phyloP scores from a whole-genome alignment of 2,113 vertebrate genomes.

The Spheniscus mendiculus region DNA sequence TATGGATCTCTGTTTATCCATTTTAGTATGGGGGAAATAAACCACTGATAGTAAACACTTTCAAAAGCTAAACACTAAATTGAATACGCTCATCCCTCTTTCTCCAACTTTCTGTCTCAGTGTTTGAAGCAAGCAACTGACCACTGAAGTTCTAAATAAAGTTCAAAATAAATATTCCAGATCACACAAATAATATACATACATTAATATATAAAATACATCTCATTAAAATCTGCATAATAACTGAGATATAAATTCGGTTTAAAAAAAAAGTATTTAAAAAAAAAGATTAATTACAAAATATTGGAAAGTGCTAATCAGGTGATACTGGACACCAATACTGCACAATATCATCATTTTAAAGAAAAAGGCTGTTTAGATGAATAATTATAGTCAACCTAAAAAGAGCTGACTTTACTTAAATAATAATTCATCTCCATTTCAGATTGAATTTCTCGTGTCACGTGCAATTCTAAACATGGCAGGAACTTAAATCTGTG shows the following conservation, averaged over 20 bases:
- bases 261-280: no score
- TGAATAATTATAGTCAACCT: neutral
- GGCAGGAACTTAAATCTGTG: neutral
- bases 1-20: neutral
- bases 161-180: neutral
- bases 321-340: neutral
- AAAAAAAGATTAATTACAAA: neutral
- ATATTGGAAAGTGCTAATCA: neutral
- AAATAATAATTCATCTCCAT: neutral
- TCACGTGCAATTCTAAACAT: neutral
- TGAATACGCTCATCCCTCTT: neutral
- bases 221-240: neutral
- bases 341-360: neutral
- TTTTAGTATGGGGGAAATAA: neutral
- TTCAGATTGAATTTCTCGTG: neutral
- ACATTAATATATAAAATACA: neutral
- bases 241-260: neutral
- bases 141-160: neutral
- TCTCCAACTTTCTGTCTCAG: neutral
- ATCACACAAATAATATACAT: neutral
- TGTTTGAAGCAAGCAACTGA: neutral
- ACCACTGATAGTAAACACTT: neutral
- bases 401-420: neutral
- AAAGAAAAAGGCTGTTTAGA: neutral
- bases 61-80: neutral